Conservation (phyloP, 2,797 vertebrate species). For the Rhincodon typus region DNA sequence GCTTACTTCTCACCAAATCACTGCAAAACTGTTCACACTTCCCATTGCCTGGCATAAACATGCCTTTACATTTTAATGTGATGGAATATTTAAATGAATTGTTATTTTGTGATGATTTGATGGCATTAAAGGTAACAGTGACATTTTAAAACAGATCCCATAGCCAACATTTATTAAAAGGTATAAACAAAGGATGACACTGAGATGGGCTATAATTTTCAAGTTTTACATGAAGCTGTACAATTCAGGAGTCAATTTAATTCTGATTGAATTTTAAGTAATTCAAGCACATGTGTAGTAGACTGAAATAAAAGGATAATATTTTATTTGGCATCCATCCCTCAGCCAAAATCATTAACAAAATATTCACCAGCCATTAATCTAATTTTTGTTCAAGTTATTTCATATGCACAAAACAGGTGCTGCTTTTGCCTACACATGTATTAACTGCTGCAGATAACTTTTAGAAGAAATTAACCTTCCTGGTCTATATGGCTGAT, state of each 20-base stretch:
- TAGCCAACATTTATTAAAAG: neutral
- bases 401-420: neutral
- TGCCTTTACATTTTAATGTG: neutral
- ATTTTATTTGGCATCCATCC: neutral
- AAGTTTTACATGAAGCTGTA: neutral
- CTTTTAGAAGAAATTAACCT: no score
- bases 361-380: neutral
- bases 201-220: neutral
- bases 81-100: neutral
- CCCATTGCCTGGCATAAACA: no score
- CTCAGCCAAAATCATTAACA: neutral
- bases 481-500: no score
- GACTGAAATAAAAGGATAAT: slow-evolving; percentile 16
- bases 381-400: neutral
- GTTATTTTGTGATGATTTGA: neutral
- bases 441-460: neutral
- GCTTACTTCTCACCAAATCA: neutral
- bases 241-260: slow-evolving; percentile 1
- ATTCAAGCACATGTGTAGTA: neutral
- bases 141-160: neutral
- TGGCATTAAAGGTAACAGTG: neutral
- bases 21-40: neutral
- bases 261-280: neutral
- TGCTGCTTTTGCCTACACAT: neutral
- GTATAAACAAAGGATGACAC: neutral